Evolutionary conservation across 64 coral and sea anemone genomes (phyloP).

Genomic region (Hydrozoanthus tunicans): DNA sequence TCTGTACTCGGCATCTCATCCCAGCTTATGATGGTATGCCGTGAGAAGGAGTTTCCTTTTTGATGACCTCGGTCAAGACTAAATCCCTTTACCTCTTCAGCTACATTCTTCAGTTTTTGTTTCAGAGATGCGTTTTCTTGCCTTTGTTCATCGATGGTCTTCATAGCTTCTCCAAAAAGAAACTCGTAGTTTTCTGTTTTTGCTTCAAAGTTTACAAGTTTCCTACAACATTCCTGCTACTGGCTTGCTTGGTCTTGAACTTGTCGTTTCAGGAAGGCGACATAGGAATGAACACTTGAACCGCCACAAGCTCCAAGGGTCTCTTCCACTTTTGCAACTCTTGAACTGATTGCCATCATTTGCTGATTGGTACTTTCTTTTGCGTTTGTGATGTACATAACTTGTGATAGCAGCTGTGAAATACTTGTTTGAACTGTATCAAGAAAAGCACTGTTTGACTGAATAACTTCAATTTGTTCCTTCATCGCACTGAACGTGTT

Average conservation of each 20-base stretch:
- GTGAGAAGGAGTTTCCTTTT: background rate
- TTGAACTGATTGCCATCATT: too few relatives aligned
- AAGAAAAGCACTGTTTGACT: too few relatives aligned
- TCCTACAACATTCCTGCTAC: background rate
- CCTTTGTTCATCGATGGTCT: background rate
- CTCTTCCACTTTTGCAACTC: background rate
- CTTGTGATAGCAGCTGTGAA: too few relatives aligned
- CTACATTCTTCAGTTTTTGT: background rate
- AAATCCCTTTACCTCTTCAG: background rate
- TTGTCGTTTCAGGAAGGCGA: background rate
- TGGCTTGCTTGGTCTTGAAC: background rate
- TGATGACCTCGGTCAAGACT: background rate
- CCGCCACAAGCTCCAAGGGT: background rate
- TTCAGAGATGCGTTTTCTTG: background rate
- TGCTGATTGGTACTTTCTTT: too few relatives aligned
- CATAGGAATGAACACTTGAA: background rate
- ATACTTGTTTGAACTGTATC: too few relatives aligned
- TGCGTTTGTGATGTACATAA: too few relatives aligned
- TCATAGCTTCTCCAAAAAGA: background rate
- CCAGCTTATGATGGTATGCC: background rate
- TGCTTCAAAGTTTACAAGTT: background rate
- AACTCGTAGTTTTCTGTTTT: background rate
- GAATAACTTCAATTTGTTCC: too few relatives aligned
- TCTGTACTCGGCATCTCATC: background rate
- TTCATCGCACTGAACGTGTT: too few relatives aligned